These are phyloP conservation scores for Chaetops frenatus DNA, from an alignment of 2,113 vertebrate species.

Conservation along the genomic window DNA sequence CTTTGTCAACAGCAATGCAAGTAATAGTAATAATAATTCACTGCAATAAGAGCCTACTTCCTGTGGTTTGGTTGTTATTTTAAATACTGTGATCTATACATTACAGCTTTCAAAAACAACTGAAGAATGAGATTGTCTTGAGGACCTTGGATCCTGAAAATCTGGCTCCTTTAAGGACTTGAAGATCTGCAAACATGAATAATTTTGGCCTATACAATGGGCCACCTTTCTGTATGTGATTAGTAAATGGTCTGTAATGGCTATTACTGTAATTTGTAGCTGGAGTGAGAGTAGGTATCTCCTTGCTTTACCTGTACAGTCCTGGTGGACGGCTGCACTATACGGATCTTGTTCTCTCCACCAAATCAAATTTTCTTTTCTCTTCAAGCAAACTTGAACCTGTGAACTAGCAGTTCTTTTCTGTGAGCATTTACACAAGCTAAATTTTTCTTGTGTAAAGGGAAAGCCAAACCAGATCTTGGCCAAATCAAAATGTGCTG, in stretches of 20 bases:
- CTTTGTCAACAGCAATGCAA: neutral
- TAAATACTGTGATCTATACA: neutral
- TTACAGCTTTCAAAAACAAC: neutral
- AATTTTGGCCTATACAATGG: neutral
- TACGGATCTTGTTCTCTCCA: neutral
- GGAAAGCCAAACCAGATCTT: neutral
- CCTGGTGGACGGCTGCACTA: neutral
- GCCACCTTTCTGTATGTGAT: neutral
- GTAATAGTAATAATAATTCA: neutral
- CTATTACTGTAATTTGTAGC: neutral
- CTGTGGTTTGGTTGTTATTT: neutral
- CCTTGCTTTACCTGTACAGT: neutral
- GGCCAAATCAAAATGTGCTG: neutral
- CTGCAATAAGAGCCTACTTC: neutral
- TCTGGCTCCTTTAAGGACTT: neutral
- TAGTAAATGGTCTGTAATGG: neutral
- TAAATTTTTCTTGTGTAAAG: neutral
- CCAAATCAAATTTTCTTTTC: neutral
- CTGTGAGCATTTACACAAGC: neutral
- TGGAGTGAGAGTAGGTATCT: neutral
- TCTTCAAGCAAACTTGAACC: neutral
- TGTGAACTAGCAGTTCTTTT: neutral
- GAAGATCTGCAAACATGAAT: neutral
- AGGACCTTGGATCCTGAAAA: neutral
- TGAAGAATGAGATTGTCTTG: neutral